phyloP scores from a whole-genome alignment of 2,797 vertebrate species.

The Chaunax sp. region DNA sequence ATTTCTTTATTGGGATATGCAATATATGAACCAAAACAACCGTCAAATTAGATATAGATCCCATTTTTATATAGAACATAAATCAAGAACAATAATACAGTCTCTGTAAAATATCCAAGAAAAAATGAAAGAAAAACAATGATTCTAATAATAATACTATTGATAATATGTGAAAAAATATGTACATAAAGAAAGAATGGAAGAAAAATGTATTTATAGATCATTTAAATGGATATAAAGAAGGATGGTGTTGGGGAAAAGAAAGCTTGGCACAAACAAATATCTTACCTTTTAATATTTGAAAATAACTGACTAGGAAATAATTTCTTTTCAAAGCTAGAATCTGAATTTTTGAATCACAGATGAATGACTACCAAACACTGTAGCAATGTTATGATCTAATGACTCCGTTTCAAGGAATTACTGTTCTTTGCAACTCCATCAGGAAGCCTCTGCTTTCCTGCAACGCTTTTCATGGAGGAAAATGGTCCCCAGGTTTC shows the following conservation, averaged over 20 bases:
- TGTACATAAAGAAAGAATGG: too few species aligned
- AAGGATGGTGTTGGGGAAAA: background rate
- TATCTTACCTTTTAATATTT: background rate
- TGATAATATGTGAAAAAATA: too few species aligned
- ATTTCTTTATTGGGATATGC: too few species aligned
- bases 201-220: too few species aligned
- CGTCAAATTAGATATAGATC: too few species aligned
- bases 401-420: slow-evolving; percentile 65
- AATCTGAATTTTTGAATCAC: slow-evolving; percentile 22
- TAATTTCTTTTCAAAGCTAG: background rate
- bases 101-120: too few species aligned
- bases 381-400: slow-evolving; percentile 23
- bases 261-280: background rate
- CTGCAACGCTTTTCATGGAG: slow-evolving; percentile 59
- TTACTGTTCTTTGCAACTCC: slow-evolving; percentile 61
- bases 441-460: slow-evolving; percentile 58
- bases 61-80: too few species aligned
- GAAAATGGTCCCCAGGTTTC: slow-evolving; percentile 66
- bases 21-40: too few species aligned
- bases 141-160: too few species aligned
- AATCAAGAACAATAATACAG: too few species aligned
- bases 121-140: too few species aligned
- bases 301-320: background rate
- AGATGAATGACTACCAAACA: slow-evolving; percentile 22
- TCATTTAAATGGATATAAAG: too few species aligned